Conservation (phyloP, 2,113 vertebrate species). For the Rhabdomys dilectus region DNA sequence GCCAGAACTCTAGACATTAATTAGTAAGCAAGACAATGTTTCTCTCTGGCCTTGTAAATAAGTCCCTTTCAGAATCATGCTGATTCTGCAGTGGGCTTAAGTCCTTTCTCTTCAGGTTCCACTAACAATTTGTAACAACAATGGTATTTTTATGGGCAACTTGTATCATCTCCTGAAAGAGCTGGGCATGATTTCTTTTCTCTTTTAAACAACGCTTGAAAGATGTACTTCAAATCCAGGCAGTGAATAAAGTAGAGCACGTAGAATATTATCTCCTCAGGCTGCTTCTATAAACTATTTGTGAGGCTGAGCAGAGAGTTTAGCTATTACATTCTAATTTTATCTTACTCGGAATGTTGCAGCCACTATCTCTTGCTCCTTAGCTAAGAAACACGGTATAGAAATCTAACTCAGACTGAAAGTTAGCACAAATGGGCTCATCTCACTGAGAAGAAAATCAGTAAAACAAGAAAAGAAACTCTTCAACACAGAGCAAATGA, state of each 20-base stretch:
- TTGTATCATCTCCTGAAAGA: background rate
- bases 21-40: background rate
- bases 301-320: background rate
- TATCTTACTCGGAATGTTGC: background rate
- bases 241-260: background rate
- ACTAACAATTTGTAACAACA: background rate
- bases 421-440: background rate
- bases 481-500: background rate
- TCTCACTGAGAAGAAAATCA: background rate
- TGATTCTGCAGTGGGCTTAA: background rate
- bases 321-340: background rate
- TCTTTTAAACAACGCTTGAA: slow-evolving; percentile 23
- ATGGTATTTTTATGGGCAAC: background rate
- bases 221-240: background rate
- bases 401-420: background rate
- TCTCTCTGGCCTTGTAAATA: background rate
- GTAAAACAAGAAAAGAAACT: background rate
- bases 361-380: background rate
- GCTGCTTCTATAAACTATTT: background rate
- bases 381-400: background rate
- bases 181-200: background rate
- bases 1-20: background rate
- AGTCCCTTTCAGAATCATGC: background rate
- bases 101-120: background rate
- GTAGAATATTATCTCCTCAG: background rate